phyloP scores from a whole-genome alignment of 2,888 invertebrate species.

The Mythimna ferrago region DNA sequence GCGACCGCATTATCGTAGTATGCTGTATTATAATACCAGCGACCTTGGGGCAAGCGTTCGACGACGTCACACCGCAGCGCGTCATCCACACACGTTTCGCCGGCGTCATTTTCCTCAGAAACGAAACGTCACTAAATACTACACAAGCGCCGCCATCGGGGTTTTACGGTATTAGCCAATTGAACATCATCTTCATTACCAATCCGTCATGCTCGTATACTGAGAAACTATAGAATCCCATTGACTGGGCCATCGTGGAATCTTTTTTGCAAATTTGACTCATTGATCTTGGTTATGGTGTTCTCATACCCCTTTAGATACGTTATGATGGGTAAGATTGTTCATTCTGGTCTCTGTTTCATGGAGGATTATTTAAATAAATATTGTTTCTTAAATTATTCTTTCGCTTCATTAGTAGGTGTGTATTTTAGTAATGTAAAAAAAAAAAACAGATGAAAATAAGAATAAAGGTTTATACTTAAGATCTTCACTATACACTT shows the following conservation, averaged over 20 bases:
- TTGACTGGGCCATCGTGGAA: constrained; percentile 45
- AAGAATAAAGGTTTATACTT: too few relatives aligned
- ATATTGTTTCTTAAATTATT: neutral
- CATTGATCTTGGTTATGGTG: constrained; percentile 23
- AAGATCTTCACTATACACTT: too few relatives aligned
- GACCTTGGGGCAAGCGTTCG: constrained; percentile 74
- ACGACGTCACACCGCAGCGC: constrained; percentile 53
- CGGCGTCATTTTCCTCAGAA: constrained; percentile 69
- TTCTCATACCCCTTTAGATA: neutral
- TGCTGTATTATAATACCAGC: constrained; percentile 67
- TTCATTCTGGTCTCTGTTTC: neutral
- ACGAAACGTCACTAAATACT: constrained; percentile 55
- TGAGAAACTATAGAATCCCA: constrained; percentile 60
- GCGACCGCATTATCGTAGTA: constrained; percentile 72
- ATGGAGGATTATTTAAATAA: neutral
- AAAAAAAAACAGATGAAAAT: neutral
- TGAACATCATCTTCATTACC: constrained; percentile 47
- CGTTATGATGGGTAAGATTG: constrained; percentile 1
- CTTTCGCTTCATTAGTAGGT: neutral
- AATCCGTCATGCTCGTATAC: constrained; percentile 61
- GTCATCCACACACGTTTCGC: constrained; percentile 52
- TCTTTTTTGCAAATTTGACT: constrained; percentile 51
- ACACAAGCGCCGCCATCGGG: constrained; percentile 62
- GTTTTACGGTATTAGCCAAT: constrained; percentile 60
- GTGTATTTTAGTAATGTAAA: neutral